Conservation (phyloP, 2,113 vertebrate genomes). For the Chaetorhynchus papuensis region DNA sequence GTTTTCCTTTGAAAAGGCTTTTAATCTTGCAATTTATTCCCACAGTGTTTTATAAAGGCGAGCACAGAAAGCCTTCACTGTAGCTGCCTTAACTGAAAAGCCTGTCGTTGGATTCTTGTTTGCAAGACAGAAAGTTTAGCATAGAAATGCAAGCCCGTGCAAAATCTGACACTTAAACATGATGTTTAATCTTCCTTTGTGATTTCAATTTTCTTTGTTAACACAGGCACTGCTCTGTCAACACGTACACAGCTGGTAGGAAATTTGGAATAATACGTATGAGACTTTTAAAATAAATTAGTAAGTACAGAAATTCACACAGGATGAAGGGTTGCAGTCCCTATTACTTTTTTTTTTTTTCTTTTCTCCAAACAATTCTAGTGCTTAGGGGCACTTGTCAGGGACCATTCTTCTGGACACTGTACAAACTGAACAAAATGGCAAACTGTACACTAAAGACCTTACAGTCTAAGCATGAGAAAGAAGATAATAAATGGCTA, state of each 20-base stretch:
- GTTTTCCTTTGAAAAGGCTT: constrained; percentile 7
- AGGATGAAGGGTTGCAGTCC: neutral
- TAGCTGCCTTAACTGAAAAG: neutral
- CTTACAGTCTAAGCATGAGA: neutral
- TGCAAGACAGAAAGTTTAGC: constrained; percentile 13
- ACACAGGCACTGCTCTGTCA: neutral
- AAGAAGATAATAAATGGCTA: neutral
- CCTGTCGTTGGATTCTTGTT: neutral
- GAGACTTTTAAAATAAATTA: constrained; percentile 10
- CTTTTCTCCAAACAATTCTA: neutral
- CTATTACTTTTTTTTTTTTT: neutral
- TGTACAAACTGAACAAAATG: constrained; percentile 25
- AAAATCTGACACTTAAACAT: neutral
- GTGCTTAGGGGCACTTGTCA: constrained; percentile 3
- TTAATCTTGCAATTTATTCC: neutral
- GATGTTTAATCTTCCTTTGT: neutral
- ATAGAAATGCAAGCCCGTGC: neutral
- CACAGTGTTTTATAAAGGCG: neutral
- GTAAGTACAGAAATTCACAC: neutral
- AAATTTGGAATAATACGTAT: neutral
- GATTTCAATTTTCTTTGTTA: neutral
- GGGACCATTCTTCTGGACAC: neutral
- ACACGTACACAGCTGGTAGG: neutral
- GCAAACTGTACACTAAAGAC: neutral
- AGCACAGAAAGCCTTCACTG: constrained; percentile 17